Evolutionary conservation across 2,888 invertebrate genomes (phyloP).

Genomic region (Orgyia antiqua): DNA sequence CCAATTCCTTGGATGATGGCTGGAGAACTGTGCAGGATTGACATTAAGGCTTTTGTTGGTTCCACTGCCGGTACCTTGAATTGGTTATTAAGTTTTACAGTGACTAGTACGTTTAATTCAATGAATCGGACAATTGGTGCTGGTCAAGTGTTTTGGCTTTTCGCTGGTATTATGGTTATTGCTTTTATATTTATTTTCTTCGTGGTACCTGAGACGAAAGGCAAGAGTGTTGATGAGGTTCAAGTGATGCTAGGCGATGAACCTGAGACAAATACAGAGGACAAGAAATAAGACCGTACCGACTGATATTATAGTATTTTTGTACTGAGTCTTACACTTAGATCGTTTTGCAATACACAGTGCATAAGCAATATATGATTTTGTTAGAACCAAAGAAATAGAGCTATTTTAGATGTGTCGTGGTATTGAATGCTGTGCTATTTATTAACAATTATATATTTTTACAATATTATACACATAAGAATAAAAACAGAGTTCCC

Average conservation of each 20-base stretch:
- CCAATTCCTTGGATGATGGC: constrained; percentile 93
- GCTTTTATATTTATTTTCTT: constrained; percentile 84
- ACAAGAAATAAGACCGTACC: constrained; percentile 49
- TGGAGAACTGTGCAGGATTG: constrained; percentile 88
- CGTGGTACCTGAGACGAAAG: constrained; percentile 83
- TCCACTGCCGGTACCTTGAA: constrained; percentile 89
- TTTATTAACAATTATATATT: too few relatives aligned
- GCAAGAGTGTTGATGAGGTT: constrained; percentile 83
- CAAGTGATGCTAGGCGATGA: constrained; percentile 68
- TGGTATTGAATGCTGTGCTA: not conserved
- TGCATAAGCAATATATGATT: constrained; percentile 3
- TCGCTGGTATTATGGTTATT: constrained; percentile 80
- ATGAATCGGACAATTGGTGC: constrained; percentile 75
- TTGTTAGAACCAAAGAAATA: constrained; percentile 53
- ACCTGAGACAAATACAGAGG: constrained; percentile 37
- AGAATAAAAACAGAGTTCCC: too few relatives aligned
- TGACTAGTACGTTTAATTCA: constrained; percentile 84
- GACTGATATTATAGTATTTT: constrained; percentile 54
- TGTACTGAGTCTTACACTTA: constrained; percentile 21
- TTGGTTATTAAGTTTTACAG: constrained; percentile 88
- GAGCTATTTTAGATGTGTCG: not conserved
- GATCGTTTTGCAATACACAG: too few relatives aligned
- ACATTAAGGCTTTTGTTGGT: constrained; percentile 86
- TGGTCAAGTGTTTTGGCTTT: constrained; percentile 86
- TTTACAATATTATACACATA: too few relatives aligned